phyloP scores from a whole-genome alignment of 2,888 invertebrate genomes.

The Morpho achilles region DNA sequence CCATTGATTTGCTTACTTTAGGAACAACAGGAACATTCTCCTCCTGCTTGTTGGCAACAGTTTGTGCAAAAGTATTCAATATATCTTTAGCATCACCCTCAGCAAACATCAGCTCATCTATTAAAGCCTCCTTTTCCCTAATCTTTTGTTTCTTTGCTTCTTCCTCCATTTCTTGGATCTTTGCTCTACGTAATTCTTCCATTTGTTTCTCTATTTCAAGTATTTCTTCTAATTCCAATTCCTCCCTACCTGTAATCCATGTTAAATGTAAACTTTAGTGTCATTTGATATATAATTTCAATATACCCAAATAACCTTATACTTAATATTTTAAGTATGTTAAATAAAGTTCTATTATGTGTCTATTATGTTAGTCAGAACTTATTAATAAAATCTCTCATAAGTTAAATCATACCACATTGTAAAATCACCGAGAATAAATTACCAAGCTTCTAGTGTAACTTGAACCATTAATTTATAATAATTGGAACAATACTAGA shows the following conservation, averaged over 20 bases:
- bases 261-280: too few species aligned
- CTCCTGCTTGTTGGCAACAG: constrained; percentile 83
- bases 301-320: too few species aligned
- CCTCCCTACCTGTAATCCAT: constrained; percentile 82
- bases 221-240: constrained; percentile 91
- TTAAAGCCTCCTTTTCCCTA: constrained; percentile 92
- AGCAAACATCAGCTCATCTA: constrained; percentile 97
- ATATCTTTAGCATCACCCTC: constrained; percentile 94
- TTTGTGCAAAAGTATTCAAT: constrained; percentile 87
- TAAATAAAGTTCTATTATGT: too few species aligned
- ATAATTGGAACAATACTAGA: too few species aligned
- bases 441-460: too few species aligned
- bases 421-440: too few species aligned
- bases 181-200: constrained; percentile 85
- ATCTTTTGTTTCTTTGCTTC: constrained; percentile 90
- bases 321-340: too few species aligned
- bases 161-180: constrained; percentile 82
- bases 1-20: constrained; percentile 44
- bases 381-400: too few species aligned
- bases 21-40: constrained; percentile 61
- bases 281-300: too few species aligned
- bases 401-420: too few species aligned
- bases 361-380: too few species aligned
- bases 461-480: too few species aligned
- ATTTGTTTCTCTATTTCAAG: constrained; percentile 89